These are phyloP conservation scores for Atrichornis clamosus DNA, from an alignment of 2,113 vertebrate genomes.

Conservation along the genomic window DNA sequence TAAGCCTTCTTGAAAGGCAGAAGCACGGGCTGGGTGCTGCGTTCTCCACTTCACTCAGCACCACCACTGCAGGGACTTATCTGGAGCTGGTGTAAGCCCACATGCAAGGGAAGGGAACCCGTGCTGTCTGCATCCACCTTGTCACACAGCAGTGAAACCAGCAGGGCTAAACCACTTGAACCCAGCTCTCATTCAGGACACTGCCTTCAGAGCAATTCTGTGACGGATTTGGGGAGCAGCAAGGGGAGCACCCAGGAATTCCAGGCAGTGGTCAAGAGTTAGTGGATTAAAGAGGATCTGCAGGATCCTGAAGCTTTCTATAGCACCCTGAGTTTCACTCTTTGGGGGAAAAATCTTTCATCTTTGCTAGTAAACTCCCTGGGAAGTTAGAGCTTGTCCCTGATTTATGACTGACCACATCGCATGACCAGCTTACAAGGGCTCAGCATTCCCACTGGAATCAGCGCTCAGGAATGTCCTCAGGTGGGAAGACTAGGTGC, in stretches of 20 bases:
- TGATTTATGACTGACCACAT: neutral
- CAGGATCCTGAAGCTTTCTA: neutral
- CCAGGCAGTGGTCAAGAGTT: neutral
- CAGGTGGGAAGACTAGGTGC: neutral
- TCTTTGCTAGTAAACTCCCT: neutral
- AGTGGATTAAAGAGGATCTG: neutral
- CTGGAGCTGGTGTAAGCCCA: neutral
- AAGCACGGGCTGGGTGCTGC: neutral
- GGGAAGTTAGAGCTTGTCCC: neutral
- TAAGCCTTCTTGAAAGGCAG: neutral
- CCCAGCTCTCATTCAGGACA: neutral
- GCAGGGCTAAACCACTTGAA: neutral
- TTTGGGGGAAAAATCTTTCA: neutral
- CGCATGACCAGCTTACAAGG: neutral
- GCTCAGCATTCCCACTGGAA: neutral
- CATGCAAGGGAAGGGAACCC: fast-evolving
- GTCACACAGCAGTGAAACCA: neutral
- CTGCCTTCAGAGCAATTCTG: neutral
- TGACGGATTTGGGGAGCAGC: neutral
- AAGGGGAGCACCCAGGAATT: neutral
- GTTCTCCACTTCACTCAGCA: neutral
- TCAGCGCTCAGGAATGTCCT: neutral
- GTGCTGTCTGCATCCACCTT: neutral
- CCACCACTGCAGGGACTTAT: neutral
- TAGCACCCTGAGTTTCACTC: neutral